A percentile compares a stretch with the other conserved stretches of the same genome.
phyloP scores from a whole-genome alignment of 2,888 invertebrate genomes.

The Exocentrus adspersus region DNA sequence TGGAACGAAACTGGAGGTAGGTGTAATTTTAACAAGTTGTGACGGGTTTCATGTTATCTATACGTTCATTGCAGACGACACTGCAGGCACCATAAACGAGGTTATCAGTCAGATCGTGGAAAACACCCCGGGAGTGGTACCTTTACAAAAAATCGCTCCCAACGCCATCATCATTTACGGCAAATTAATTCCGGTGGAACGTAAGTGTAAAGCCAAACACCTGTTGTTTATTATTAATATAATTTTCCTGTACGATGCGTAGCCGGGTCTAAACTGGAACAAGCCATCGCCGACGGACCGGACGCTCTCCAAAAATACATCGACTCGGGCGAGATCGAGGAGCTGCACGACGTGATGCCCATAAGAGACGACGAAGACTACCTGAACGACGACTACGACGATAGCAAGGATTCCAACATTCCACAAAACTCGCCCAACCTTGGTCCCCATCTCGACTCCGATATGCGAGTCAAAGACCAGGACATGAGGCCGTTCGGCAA shows the following conservation, averaged over 20 bases:
- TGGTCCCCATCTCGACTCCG: slow-evolving; percentile 34
- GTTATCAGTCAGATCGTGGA: slow-evolving; percentile 78
- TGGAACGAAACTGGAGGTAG: slow-evolving; percentile 81
- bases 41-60: background rate
- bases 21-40: slow-evolving; percentile 15
- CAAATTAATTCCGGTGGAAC: slow-evolving; percentile 81
- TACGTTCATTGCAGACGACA: slow-evolving; percentile 57
- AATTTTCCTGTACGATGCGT: slow-evolving; percentile 35
- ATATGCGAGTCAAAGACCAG: slow-evolving; percentile 50
- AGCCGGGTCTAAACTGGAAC: slow-evolving; percentile 80
- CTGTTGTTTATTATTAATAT: no score
- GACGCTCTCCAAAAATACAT: slow-evolving; percentile 81
- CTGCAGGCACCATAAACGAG: slow-evolving; percentile 69
- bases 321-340: slow-evolving; percentile 83
- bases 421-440: slow-evolving; percentile 32
- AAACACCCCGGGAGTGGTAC: slow-evolving; percentile 82
- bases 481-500: slow-evolving; percentile 51
- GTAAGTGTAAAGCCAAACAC: no score
- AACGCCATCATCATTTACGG: slow-evolving; percentile 85
- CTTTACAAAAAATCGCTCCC: slow-evolving; percentile 79
- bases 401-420: slow-evolving; percentile 50
- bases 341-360: slow-evolving; percentile 81
- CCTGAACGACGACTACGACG: slow-evolving; percentile 65
- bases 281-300: slow-evolving; percentile 81
- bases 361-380: slow-evolving; percentile 69